A percentile compares a stretch with the other conserved stretches of the same genome.
Conservation (phyloP, 2,797 vertebrate species). For the Phrynocephalus vlangalii region DNA sequence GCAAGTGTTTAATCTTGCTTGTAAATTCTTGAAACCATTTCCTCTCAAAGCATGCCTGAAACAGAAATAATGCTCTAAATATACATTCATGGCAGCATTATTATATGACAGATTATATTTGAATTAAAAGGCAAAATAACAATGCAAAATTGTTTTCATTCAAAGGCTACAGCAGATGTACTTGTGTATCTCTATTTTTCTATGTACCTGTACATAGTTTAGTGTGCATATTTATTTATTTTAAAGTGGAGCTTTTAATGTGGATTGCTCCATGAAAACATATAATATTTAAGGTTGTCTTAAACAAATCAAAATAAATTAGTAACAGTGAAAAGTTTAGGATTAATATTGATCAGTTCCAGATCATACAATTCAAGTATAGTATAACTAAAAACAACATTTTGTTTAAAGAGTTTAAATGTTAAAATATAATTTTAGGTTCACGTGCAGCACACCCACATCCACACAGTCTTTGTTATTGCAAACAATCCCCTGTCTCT, state of each 20-base stretch:
- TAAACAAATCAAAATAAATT: conserved; percentile 14
- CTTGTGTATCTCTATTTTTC: fast-evolving
- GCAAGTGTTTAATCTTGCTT: conserved; percentile 20
- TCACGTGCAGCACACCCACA: neutral
- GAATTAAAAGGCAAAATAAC: neutral
- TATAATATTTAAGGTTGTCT: conserved; percentile 3
- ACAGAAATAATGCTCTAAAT: neutral
- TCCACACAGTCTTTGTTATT: neutral
- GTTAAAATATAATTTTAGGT: neutral
- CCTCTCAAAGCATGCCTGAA: neutral
- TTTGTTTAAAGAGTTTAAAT: neutral
- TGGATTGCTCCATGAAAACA: neutral
- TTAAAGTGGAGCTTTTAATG: too few relatives aligned
- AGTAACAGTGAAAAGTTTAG: conserved; percentile 1
- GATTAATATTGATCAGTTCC: neutral
- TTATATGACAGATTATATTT: conserved; percentile 8
- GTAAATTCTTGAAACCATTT: conserved; percentile 39
- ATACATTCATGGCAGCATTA: neutral
- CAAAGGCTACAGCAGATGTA: neutral
- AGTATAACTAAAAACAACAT: neutral
- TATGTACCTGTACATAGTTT: neutral
- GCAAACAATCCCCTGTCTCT: neutral
- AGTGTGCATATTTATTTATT: neutral
- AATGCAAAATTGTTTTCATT: conserved; percentile 6
- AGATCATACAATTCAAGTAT: neutral